These are phyloP conservation scores for Epizoanthus rinbou DNA, from an alignment of 92 coral and sea anemone genomes.

Conservation along the genomic window DNA sequence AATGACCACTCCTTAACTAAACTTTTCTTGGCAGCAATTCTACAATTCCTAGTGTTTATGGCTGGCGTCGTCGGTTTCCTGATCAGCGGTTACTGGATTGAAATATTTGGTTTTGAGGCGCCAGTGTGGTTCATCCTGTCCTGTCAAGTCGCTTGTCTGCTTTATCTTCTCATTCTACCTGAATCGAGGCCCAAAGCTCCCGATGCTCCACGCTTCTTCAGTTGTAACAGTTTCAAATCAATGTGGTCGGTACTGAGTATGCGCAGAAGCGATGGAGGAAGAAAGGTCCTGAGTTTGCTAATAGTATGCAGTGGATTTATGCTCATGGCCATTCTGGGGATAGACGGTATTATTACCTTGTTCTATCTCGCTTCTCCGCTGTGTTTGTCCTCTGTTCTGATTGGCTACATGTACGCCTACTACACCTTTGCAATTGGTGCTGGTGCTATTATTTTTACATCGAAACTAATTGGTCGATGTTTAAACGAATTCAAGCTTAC, in stretches of 20 bases:
- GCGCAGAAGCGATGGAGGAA: neutral
- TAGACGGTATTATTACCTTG: too few species aligned
- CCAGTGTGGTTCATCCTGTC: neutral
- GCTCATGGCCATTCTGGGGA: neutral
- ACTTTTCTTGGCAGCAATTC: too few species aligned
- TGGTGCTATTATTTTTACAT: neutral
- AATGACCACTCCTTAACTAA: too few species aligned
- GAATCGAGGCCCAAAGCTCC: slow-evolving; percentile 10
- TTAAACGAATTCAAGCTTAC: neutral
- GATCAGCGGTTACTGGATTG: too few species aligned
- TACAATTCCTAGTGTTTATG: too few species aligned
- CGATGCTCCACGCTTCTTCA: neutral
- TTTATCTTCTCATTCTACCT: neutral
- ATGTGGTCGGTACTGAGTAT: neutral
- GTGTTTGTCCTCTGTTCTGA: neutral
- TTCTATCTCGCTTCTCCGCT: neutral
- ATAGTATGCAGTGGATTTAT: neutral
- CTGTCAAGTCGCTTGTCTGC: neutral
- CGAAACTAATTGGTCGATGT: neutral
- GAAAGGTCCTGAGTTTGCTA: neutral
- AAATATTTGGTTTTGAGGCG: too few species aligned
- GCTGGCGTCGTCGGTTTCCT: too few species aligned
- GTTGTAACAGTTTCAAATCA: neutral
- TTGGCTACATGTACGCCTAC: neutral
- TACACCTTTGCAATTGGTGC: neutral